Percentiles rank a stretch among this genome's conserved stretches.
Evolutionary conservation across 2,113 vertebrate genomes (phyloP).

Genomic region (Cyanocitta stelleri): DNA sequence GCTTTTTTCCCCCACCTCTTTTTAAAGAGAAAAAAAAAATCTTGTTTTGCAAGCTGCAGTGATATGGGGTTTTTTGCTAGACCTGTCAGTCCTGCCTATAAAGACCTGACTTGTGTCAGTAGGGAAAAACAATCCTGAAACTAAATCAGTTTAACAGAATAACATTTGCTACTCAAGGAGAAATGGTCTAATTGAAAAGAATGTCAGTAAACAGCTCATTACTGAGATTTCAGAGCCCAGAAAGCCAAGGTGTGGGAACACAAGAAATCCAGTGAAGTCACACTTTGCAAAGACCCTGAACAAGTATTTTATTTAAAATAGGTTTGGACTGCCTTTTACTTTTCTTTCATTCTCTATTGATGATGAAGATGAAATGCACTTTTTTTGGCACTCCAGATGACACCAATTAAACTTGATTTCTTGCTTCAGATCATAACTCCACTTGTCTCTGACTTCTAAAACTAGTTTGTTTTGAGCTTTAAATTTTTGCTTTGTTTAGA

Average conservation of each 20-base stretch:
- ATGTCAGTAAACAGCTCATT: conserved; percentile 11
- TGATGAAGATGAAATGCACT: conserved; percentile 39
- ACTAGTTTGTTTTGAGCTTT: neutral
- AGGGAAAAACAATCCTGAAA: neutral
- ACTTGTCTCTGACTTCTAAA: conserved; percentile 24
- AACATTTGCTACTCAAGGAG: neutral
- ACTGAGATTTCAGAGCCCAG: neutral
- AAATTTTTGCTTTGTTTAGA: conserved; percentile 1
- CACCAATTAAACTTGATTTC: conserved; percentile 51
- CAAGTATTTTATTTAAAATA: conserved; percentile 3
- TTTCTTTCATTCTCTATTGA: conserved; percentile 4
- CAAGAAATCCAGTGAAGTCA: neutral
- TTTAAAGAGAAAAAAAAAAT: neutral
- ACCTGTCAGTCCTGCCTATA: neutral
- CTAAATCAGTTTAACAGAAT: neutral
- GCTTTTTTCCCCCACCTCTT: neutral
- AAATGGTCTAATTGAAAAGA: conserved; percentile 19
- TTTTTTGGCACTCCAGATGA: neutral
- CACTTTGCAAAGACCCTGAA: neutral
- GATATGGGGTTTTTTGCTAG: neutral
- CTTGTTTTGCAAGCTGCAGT: neutral
- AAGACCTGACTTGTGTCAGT: neutral
- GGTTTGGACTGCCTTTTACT: neutral
- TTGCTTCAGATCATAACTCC: neutral
- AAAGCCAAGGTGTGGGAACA: neutral